Evolutionary conservation across 2,888 invertebrate genomes (phyloP).

Genomic region (Acleris holmiana): DNA sequence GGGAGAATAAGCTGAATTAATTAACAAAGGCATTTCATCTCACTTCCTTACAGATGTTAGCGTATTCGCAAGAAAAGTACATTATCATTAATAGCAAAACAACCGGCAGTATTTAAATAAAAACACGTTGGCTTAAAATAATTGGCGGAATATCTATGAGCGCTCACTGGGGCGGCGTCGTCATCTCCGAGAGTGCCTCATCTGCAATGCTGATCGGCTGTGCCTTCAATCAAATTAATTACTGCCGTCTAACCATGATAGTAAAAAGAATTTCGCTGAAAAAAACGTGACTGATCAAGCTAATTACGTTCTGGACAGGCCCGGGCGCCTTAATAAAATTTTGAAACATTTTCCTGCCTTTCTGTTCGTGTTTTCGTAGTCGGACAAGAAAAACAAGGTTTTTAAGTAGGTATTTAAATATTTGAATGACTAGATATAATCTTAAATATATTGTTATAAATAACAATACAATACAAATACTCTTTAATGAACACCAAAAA

Average conservation of each 20-base stretch:
- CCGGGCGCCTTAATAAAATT: constrained; percentile 35
- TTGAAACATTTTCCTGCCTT: constrained; percentile 23
- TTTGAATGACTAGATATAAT: too few species aligned
- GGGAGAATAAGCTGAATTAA: too few species aligned
- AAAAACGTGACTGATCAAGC: constrained; percentile 49
- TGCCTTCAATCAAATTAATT: constrained; percentile 74
- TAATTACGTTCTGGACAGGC: constrained; percentile 40
- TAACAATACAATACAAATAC: too few species aligned
- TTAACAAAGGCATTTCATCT: too few species aligned
- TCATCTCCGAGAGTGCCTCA: constrained; percentile 52
- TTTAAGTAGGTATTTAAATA: too few species aligned
- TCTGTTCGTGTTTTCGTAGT: constrained; percentile 29
- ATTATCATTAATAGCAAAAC: background rate
- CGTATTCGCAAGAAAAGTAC: too few species aligned
- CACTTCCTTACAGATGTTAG: too few species aligned
- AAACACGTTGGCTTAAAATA: constrained; percentile 3
- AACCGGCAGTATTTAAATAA: background rate
- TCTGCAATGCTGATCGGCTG: constrained; percentile 70
- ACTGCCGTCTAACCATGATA: constrained; percentile 57
- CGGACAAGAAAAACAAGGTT: constrained; percentile 20
- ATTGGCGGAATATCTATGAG: constrained; percentile 13
- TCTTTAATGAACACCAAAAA: too few species aligned
- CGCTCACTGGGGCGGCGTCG: constrained; percentile 36
- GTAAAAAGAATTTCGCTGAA: constrained; percentile 56
- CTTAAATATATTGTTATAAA: too few species aligned